Percentiles rank a stretch among this genome's conserved stretches.
These are phyloP conservation scores for Microctenopoma lineatum DNA, from an alignment of 2,797 vertebrate genomes.

Conservation along the genomic window DNA sequence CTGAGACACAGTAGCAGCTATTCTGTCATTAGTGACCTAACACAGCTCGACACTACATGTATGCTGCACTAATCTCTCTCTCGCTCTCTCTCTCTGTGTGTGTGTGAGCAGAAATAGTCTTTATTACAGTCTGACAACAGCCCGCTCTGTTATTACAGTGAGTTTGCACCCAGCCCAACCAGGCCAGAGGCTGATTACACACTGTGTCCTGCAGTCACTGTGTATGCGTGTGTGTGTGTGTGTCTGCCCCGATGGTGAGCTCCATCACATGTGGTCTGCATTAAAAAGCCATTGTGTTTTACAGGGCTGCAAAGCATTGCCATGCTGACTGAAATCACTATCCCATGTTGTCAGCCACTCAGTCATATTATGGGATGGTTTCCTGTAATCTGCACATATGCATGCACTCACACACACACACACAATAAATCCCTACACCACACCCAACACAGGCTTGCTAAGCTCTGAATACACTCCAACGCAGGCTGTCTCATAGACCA, in stretches of 20 bases:
- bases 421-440: constrained; percentile 32
- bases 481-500: neutral
- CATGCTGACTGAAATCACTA: constrained; percentile 58
- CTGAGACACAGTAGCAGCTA: neutral
- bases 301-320: constrained; percentile 39
- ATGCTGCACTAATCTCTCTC: neutral
- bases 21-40: constrained; percentile 8
- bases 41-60: neutral
- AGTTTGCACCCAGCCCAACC: constrained; percentile 44
- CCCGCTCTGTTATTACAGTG: constrained; percentile 60
- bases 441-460: constrained; percentile 35
- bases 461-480: constrained; percentile 27
- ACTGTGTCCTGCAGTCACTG: constrained; percentile 30
- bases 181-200: constrained; percentile 59
- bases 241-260: constrained; percentile 34
- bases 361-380: constrained; percentile 53
- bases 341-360: constrained; percentile 62
- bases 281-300: constrained; percentile 68
- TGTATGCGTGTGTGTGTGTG: constrained; percentile 29
- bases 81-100: neutral
- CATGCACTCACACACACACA: constrained; percentile 12
- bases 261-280: constrained; percentile 71
- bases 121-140: constrained; percentile 61
- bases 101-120: constrained; percentile 51
- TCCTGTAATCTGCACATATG: constrained; percentile 16